Conservation (phyloP, 2,113 vertebrate genomes). For the Chloropsis cyanopogon region DNA sequence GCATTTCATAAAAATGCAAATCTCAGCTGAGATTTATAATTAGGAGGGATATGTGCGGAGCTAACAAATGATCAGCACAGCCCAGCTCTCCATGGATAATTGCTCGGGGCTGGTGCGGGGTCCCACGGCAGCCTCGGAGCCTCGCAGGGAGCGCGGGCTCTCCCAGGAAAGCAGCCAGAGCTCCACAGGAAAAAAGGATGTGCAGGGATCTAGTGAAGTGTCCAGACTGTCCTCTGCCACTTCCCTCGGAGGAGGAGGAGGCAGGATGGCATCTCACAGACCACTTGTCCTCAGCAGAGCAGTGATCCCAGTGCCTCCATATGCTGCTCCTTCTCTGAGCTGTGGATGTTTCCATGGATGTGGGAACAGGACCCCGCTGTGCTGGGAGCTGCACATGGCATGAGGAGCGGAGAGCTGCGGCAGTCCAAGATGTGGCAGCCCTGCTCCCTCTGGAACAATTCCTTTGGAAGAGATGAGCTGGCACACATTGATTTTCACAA, state of each 20-base stretch:
- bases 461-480: not conserved
- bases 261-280: not conserved
- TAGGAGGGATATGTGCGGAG: slow-evolving; percentile 54
- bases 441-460: not conserved
- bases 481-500: not conserved
- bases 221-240: not conserved
- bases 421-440: not conserved
- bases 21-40: slow-evolving; percentile 72
- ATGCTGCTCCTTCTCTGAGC: not conserved
- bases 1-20: slow-evolving; percentile 76
- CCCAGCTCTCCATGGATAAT: not conserved
- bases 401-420: rapidly evolving
- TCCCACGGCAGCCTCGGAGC: not conserved
- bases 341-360: rapidly evolving
- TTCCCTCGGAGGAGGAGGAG: not conserved
- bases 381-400: not conserved
- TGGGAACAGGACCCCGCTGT: not conserved
- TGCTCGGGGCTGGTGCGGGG: not conserved
- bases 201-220: rapidly evolving
- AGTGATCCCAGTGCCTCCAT: rapidly evolving
- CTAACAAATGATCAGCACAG: slow-evolving; percentile 31
- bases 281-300: not conserved
- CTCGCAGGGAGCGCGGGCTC: rapidly evolving
- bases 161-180: not conserved
- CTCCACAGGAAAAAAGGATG: rapidly evolving